Conservation (phyloP, 2,797 vertebrate genomes). For the Scomberomorus guttatus region DNA sequence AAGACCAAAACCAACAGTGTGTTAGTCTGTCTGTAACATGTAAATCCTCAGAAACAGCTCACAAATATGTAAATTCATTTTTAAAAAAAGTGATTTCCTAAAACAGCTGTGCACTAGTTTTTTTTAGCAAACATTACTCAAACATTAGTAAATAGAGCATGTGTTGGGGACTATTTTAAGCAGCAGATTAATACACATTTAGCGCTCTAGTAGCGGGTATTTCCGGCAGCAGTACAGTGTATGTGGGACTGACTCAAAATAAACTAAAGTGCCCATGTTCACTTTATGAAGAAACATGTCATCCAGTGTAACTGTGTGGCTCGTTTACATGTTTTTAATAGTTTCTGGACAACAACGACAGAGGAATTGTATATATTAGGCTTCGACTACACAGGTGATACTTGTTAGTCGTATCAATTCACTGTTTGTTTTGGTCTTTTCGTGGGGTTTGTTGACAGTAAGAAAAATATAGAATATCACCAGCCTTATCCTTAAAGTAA, state of each 20-base stretch:
- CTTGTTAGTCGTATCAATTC: background rate
- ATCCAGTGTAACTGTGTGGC: background rate
- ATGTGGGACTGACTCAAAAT: background rate
- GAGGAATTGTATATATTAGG: no score
- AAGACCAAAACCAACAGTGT: no score
- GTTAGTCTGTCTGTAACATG: background rate
- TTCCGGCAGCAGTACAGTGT: background rate
- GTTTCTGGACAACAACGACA: no score
- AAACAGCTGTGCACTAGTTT: background rate
- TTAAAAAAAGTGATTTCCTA: background rate
- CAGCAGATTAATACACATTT: conserved; percentile 1
- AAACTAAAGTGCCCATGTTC: background rate
- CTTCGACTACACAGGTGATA: background rate
- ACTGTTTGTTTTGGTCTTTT: no score
- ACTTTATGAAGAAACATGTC: background rate
- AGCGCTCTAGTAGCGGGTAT: background rate
- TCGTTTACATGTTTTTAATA: no score
- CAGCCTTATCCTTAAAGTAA: no score
- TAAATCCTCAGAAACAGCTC: background rate
- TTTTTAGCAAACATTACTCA: background rate
- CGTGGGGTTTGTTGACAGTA: no score
- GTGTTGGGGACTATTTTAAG: background rate
- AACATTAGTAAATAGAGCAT: background rate
- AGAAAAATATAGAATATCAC: no score
- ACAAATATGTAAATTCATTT: background rate